A percentile compares a stretch with the other conserved stretches of the same genome.
phyloP scores from a whole-genome alignment of 35 echinoderm and acorn worm genomes.

The Hemicentrotus pulcherrimus region DNA sequence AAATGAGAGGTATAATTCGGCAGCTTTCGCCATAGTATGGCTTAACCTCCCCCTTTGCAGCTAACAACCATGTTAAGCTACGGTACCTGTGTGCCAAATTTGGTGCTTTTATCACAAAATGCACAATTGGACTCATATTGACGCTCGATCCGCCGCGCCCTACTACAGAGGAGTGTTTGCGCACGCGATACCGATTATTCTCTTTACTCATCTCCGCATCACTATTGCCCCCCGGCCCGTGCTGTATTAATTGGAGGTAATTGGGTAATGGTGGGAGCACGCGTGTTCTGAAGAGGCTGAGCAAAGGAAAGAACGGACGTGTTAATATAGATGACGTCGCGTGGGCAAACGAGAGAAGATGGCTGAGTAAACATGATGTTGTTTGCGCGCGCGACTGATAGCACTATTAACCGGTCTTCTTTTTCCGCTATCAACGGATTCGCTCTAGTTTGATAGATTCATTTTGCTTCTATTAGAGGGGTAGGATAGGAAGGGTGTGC shows the following conservation, averaged over 20 bases:
- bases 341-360: constrained; percentile 2
- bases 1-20: too few relatives aligned
- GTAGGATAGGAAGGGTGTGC: not conserved
- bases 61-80: too few relatives aligned
- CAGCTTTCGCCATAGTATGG: too few relatives aligned
- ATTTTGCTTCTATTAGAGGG: not conserved
- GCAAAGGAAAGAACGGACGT: constrained; percentile 43
- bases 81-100: too few relatives aligned
- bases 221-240: not conserved
- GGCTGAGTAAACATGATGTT: constrained; percentile 33
- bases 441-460: not conserved
- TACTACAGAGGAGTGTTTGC: not conserved
- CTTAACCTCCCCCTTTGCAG: too few relatives aligned
- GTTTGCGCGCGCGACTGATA: constrained; percentile 52
- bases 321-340: constrained; percentile 41
- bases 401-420: constrained; percentile 5
- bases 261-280: constrained; percentile 44
- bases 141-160: too few relatives aligned
- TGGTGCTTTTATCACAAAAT: too few relatives aligned
- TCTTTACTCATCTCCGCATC: not conserved
- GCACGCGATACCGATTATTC: not conserved
- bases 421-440: not conserved
- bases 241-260: constrained; percentile 43
- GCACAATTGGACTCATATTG: too few relatives aligned
- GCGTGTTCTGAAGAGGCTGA: constrained; percentile 10